These are phyloP conservation scores for Tipula helvola DNA, from an alignment of 2,888 invertebrate species.

Conservation along the genomic window DNA sequence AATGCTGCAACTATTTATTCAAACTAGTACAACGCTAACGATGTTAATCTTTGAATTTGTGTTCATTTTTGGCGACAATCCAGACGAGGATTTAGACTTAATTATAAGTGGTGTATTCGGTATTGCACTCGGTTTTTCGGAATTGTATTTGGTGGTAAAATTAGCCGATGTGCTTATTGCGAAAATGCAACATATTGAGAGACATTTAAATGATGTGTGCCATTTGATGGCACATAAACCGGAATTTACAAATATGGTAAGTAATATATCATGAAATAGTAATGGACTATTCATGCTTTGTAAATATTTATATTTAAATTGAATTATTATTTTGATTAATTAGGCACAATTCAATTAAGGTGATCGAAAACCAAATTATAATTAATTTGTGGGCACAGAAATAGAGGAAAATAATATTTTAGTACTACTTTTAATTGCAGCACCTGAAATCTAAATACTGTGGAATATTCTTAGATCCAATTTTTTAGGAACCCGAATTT, in stretches of 20 bases:
- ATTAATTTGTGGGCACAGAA: no score
- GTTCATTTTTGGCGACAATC: neutral
- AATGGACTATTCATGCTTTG: no score
- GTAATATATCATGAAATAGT: no score
- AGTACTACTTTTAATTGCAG: no score
- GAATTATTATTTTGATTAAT: no score
- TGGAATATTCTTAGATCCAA: no score
- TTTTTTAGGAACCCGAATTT: no score
- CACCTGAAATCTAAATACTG: no score
- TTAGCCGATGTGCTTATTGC: neutral
- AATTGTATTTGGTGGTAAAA: neutral
- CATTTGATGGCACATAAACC: neutral
- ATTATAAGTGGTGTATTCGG: neutral
- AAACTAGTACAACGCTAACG: neutral
- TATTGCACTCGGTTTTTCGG: neutral
- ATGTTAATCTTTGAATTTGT: neutral
- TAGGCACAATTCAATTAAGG: no score
- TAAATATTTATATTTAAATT: no score
- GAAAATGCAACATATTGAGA: neutral
- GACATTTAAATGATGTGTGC: neutral
- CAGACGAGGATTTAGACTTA: neutral
- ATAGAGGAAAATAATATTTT: no score
- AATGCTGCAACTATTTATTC: neutral
- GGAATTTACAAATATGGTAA: neutral
- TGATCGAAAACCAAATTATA: no score